Evolutionary conservation across 1,140 invertebrate genomes (phyloP).

Genomic region (Drosophila navojoa): DNA sequence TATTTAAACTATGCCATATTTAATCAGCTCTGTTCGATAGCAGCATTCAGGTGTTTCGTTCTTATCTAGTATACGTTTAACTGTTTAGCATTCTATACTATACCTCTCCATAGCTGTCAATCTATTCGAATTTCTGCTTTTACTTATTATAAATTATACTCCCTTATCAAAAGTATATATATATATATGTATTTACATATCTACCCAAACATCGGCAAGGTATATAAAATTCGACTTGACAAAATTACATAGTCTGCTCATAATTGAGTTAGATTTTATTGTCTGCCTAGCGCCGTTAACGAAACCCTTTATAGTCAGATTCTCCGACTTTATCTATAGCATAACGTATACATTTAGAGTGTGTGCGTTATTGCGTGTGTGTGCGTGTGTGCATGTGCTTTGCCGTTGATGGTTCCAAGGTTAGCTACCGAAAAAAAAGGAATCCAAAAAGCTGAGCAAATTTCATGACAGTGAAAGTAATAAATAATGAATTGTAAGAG

Average conservation of each 20-base stretch:
- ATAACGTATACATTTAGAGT: conserved; percentile 13
- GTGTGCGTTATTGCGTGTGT: too few species aligned
- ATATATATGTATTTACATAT: too few species aligned
- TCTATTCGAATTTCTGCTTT: too few species aligned
- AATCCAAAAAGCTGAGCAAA: conserved; percentile 58
- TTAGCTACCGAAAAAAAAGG: conserved; percentile 38
- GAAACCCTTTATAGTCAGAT: conserved; percentile 52
- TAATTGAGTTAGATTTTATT: conserved; percentile 62
- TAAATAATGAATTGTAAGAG: conserved; percentile 76
- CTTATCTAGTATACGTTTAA: too few species aligned
- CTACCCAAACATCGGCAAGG: not conserved
- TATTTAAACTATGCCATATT: too few species aligned
- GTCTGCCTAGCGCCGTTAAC: conserved; percentile 35
- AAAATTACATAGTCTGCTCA: not conserved
- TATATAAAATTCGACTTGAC: conserved; percentile 5
- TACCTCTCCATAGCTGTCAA: too few species aligned
- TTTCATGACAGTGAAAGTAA: conserved; percentile 68
- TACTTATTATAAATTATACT: too few species aligned
- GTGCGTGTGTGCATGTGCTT: conserved; percentile 19
- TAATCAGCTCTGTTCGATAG: too few species aligned
- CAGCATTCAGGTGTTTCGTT: too few species aligned
- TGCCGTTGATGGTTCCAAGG: conserved; percentile 63
- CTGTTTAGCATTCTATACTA: too few species aligned
- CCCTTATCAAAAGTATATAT: too few species aligned
- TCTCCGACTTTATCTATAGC: conserved; percentile 27